These are phyloP conservation scores for Tor tambroides DNA, from an alignment of 2,113 vertebrate species.

Conservation along the genomic window DNA sequence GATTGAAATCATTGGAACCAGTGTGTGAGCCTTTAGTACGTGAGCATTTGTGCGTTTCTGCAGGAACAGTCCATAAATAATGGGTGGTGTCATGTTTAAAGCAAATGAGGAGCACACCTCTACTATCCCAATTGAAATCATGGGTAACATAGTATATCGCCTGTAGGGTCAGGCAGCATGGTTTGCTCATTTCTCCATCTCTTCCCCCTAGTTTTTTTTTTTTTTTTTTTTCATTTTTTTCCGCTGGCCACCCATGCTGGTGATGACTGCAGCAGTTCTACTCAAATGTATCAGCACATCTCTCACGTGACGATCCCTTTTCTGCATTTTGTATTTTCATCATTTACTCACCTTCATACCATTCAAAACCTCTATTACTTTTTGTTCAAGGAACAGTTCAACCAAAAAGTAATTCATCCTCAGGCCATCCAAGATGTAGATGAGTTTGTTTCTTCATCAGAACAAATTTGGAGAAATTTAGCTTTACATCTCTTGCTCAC, in stretches of 20 bases:
- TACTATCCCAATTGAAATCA: conserved; percentile 56
- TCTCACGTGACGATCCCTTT: conserved; percentile 42
- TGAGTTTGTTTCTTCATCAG: too few species aligned
- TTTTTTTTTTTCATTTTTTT: too few species aligned
- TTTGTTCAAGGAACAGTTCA: too few species aligned
- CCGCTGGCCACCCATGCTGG: conserved; percentile 26
- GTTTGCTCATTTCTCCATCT: conserved; percentile 57
- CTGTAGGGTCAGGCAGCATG: conserved; percentile 51
- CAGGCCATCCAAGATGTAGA: too few species aligned
- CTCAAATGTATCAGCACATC: conserved; percentile 57
- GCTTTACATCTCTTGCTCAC: too few species aligned
- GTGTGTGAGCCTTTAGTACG: neutral
- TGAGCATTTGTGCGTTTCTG: conserved; percentile 39
- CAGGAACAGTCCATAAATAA: conserved; percentile 23
- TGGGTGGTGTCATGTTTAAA: conserved; percentile 32
- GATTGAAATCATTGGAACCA: neutral
- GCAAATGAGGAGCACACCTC: conserved; percentile 54
- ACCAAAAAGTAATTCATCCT: too few species aligned
- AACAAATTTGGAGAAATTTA: too few species aligned
- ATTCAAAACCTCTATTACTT: too few species aligned
- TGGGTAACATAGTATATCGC: conserved; percentile 61
- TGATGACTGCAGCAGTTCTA: conserved; percentile 45
- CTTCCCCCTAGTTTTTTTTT: conserved; percentile 49
- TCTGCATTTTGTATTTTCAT: conserved; percentile 48
- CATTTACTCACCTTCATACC: neutral